A percentile compares a stretch with the other conserved stretches of the same genome.
These are phyloP conservation scores for Scyliorhinus canicula DNA, from an alignment of 2,797 vertebrate species.

Conservation along the genomic window DNA sequence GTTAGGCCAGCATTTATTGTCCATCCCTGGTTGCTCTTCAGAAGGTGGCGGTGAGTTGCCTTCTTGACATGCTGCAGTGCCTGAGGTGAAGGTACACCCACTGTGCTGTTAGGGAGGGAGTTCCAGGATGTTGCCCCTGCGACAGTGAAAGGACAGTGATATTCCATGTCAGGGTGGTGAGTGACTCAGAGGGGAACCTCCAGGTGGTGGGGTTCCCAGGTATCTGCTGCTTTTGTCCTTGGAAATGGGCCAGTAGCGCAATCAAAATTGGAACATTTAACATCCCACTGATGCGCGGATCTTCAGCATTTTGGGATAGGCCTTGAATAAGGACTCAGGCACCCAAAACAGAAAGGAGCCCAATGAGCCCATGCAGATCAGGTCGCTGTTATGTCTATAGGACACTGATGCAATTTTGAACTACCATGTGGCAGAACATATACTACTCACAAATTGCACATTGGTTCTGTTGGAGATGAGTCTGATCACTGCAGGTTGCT, in stretches of 20 bases:
- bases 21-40: no score
- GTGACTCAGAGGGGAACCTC: no score
- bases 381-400: not conserved
- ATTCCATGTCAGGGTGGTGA: no score
- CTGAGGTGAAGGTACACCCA: no score
- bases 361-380: not conserved
- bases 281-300: not conserved
- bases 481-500: not conserved
- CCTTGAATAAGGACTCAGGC: not conserved
- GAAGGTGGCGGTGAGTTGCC: no score
- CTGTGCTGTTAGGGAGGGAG: no score
- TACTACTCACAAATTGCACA: not conserved
- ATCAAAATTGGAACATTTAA: not conserved
- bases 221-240: no score
- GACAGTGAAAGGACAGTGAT: no score
- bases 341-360: not conserved
- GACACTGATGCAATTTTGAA: not conserved
- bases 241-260: not conserved
- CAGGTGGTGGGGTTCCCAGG: no score
- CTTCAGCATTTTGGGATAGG: not conserved
- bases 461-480: not conserved
- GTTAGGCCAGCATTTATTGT: no score
- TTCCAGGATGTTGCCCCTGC: no score
- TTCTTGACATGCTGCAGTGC: no score
- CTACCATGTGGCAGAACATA: not conserved